Base-by-base conservation (phyloP, 92 coral and sea anemone genomes). In the Zoanthus solanderi region DNA sequence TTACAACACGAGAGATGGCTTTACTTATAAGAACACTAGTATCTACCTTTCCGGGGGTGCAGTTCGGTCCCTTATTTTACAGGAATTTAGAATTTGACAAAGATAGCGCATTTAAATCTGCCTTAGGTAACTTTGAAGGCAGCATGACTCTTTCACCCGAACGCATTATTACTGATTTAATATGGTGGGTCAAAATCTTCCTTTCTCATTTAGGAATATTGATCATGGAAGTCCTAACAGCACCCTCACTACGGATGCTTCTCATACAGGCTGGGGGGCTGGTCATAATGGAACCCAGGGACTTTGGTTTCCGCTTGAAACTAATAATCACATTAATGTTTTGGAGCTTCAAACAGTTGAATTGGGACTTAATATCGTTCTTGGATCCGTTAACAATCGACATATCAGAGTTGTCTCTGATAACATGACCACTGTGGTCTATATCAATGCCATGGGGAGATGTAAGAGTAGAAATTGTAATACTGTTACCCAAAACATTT, bases 41-140 rank as follows among this genome's bases (percentile, higher is more conserved):
- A 0, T 74, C 94, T 32, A 89, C 92, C 15, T 92, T 89, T 46
- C 88, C 94, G 6, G 94, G 90, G 54, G 92, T 89, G 9, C 32
- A 92, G 28, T 89, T 85, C 34, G 94, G 92, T 2, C 89, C 92
- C 46, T 67, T 85, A 28, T 54, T 72, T 45, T 89, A 92, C 47
- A 79, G 90, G 71, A 18, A 17, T 17, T 87, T 92, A 53, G 94
- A 92, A 76, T 44, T 46, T 13, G 90, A 73, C 12, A 73, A 73
- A 47, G 87, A 76, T 63, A n/a, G 10, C 17, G 91, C 91, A 9
- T 71, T 88, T 6, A 45, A 84, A 63, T 32, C 6, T 30, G 85
- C 68, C 34, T 56, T 23, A 12, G 83, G 84, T 9, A 74, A 78
- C 87, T 86, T 34, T 87, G 92, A 89, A 6, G 12, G 67, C 30